These are phyloP conservation scores for Plebejus melissa DNA, from an alignment of 2,888 invertebrate species.

Conservation along the genomic window DNA sequence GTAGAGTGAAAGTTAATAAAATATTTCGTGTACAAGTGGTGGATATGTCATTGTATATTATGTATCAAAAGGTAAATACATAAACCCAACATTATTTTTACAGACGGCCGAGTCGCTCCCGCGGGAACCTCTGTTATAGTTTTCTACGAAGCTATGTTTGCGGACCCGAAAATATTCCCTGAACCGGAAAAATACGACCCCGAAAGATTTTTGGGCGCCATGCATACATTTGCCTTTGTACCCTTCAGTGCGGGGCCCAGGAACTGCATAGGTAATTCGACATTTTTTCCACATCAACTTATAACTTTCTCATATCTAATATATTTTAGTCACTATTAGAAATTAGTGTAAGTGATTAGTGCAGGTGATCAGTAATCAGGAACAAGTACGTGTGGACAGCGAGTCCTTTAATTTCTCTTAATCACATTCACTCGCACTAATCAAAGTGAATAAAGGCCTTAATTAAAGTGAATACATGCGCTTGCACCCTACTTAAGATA, in stretches of 20 bases:
- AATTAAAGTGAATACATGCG: no score
- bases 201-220: slow-evolving; percentile 42
- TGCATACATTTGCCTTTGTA: slow-evolving; percentile 43
- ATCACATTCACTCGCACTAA: no score
- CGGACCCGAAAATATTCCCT: slow-evolving; percentile 41
- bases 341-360: no score
- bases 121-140: slow-evolving; percentile 43
- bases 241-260: slow-evolving; percentile 48
- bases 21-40: background rate
- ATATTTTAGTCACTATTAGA: no score
- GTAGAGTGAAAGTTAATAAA: no score
- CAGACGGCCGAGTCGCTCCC: slow-evolving; percentile 46
- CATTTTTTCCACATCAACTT: background rate
- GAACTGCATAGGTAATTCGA: slow-evolving; percentile 44
- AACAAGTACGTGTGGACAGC: no score
- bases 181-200: slow-evolving; percentile 45
- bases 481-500: no score
- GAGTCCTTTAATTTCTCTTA: no score
- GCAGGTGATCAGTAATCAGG: no score
- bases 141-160: slow-evolving; percentile 43
- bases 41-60: no score
- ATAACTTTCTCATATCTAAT: background rate
- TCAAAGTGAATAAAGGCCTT: no score
- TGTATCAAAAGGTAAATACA: background rate
- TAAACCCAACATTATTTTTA: slow-evolving; percentile 29